A percentile compares a stretch with the other conserved stretches of the same genome.
phyloP scores from a whole-genome alignment of 2,888 invertebrate species.

The Archips crataeganus region DNA sequence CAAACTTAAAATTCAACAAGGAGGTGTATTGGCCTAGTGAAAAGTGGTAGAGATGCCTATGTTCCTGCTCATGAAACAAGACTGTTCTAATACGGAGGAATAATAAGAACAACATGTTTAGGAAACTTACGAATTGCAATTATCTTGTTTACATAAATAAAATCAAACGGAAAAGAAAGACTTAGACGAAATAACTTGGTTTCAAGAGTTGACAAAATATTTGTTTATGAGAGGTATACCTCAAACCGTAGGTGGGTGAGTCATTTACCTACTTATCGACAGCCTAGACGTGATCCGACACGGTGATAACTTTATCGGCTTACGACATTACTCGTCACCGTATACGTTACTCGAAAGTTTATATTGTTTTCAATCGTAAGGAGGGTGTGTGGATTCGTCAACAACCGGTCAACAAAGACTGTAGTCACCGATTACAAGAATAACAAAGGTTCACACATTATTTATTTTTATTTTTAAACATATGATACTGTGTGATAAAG shows the following conservation, averaged over 20 bases:
- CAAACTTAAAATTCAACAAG: neutral
- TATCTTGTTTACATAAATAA: constrained; percentile 3
- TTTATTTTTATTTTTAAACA: too few relatives aligned
- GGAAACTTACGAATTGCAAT: neutral
- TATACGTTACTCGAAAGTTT: constrained; percentile 30
- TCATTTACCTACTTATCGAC: constrained; percentile 62
- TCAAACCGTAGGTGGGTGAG: constrained; percentile 55
- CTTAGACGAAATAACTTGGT: neutral
- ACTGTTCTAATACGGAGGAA: neutral
- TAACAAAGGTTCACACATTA: constrained; percentile 22
- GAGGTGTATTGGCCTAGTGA: too few relatives aligned
- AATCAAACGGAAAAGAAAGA: neutral
- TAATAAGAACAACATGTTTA: neutral
- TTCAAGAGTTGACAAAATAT: constrained; percentile 39
- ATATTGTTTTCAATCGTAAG: constrained; percentile 32
- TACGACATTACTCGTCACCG: constrained; percentile 34
- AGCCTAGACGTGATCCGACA: constrained; percentile 68
- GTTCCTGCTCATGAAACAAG: neutral
- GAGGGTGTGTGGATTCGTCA: constrained; percentile 19
- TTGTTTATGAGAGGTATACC: constrained; percentile 31
- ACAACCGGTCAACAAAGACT: neutral
- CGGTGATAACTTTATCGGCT: constrained; percentile 58
- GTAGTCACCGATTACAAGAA: constrained; percentile 20
- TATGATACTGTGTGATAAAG: too few relatives aligned
- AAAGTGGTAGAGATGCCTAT: too few relatives aligned